These are phyloP conservation scores for Calephelis virginiensis DNA, from an alignment of 1,140 invertebrate species.

Conservation along the genomic window DNA sequence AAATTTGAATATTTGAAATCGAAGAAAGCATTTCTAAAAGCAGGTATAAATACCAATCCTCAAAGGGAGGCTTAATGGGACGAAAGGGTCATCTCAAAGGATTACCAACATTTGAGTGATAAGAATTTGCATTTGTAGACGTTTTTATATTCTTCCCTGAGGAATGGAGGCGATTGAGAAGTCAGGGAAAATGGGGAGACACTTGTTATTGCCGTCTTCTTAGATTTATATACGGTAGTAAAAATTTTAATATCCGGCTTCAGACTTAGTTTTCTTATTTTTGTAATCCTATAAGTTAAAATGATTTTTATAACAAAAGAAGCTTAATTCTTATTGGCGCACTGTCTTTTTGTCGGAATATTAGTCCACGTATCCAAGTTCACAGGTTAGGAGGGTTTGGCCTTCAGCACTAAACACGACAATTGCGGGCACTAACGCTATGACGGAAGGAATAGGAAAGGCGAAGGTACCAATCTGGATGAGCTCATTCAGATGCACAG, in stretches of 20 bases:
- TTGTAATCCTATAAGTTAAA: too few species aligned
- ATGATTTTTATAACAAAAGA: too few species aligned
- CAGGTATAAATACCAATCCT: not conserved
- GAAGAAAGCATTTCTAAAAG: not conserved
- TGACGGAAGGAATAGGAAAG: too few species aligned
- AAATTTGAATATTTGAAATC: too few species aligned
- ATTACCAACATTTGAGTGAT: slow-evolving; percentile 20
- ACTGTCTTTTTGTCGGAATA: too few species aligned
- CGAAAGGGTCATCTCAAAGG: slow-evolving; percentile 20
- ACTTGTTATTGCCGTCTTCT: not conserved
- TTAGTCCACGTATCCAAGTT: too few species aligned
- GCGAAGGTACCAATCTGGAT: too few species aligned
- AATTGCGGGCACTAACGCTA: too few species aligned
- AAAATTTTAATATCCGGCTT: not conserved
- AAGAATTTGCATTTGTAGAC: slow-evolving; percentile 23
- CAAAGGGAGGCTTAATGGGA: slow-evolving; percentile 23
- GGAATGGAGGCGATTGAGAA: not conserved
- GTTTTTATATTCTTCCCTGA: slow-evolving; percentile 10
- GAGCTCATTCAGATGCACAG: too few species aligned
- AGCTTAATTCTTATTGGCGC: too few species aligned
- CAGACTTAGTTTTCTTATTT: not conserved
- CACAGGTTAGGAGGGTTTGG: too few species aligned
- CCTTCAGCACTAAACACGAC: too few species aligned
- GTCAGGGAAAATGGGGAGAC: not conserved
- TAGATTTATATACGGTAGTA: not conserved